Conservation (phyloP, 2,797 vertebrate genomes). For the Caiman crocodilus region DNA sequence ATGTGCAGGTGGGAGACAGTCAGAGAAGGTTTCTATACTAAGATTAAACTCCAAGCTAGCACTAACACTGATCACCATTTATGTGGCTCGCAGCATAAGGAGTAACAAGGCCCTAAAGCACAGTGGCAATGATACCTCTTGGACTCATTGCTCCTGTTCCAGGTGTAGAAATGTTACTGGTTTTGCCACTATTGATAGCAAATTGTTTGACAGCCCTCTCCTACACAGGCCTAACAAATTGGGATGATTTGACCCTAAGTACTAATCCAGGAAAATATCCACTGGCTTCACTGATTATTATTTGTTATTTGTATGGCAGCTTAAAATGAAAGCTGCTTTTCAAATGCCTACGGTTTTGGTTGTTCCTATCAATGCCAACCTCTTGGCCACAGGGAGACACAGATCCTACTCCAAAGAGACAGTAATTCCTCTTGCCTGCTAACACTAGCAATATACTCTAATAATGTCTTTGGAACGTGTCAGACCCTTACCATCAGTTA, state of each 20-base stretch:
- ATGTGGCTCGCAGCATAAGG: no score
- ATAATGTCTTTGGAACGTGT: accelerated
- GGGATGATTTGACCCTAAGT: accelerated
- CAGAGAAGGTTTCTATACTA: no score
- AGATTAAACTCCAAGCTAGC: no score
- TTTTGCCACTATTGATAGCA: accelerated
- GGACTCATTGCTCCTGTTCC: neutral
- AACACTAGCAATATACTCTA: accelerated
- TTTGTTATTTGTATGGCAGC: no score
- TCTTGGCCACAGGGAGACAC: neutral
- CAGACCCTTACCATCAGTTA: neutral
- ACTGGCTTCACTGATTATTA: accelerated
- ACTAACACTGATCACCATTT: no score
- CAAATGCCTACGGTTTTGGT: accelerated
- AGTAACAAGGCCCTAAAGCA: neutral
- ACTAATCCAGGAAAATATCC: neutral
- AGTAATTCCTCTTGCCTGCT: neutral
- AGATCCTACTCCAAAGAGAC: accelerated
- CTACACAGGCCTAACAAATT: neutral
- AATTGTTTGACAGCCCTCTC: accelerated
- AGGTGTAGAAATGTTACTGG: accelerated
- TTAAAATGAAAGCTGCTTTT: accelerated
- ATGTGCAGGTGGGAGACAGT: no score
- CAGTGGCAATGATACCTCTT: accelerated
- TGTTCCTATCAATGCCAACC: neutral